Percentiles rank a stretch among this genome's conserved stretches.
phyloP scores from a whole-genome alignment of 2,797 vertebrate species.

The Coracias cyanogaster region DNA sequence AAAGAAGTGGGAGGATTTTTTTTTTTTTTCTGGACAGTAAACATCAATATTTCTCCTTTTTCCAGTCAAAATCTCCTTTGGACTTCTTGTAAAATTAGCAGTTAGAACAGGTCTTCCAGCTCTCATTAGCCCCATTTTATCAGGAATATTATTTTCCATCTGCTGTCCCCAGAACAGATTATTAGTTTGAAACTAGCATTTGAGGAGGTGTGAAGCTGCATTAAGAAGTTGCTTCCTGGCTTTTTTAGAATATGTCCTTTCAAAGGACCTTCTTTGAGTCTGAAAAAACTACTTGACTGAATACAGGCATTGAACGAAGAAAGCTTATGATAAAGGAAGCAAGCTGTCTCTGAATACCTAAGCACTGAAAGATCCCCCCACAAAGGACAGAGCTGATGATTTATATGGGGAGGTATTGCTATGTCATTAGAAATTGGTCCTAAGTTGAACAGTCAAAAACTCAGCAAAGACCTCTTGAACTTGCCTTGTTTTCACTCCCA shows the following conservation, averaged over 20 bases:
- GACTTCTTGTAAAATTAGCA: slow-evolving; percentile 3
- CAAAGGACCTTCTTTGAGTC: neutral
- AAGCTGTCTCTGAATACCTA: neutral
- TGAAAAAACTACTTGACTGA: neutral
- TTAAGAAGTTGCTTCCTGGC: neutral
- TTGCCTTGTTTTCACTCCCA: neutral
- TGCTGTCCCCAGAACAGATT: slow-evolving; percentile 34
- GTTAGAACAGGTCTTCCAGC: neutral
- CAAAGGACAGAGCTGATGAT: neutral
- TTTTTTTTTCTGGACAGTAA: neutral
- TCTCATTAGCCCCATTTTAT: slow-evolving; percentile 34
- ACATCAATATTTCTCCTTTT: neutral
- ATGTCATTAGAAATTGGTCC: neutral
- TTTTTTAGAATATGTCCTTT: neutral
- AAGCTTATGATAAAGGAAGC: neutral
- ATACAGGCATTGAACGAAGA: neutral
- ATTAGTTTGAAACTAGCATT: slow-evolving; percentile 38
- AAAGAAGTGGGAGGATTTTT: neutral
- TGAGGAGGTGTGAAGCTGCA: slow-evolving; percentile 22
- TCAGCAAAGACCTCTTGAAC: neutral
- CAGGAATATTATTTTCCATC: slow-evolving; percentile 34
- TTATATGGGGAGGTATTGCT: neutral
- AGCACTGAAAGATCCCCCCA: neutral
- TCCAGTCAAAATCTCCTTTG: neutral
- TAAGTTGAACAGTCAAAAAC: neutral